Evolutionary conservation across 2,888 invertebrate genomes (phyloP).

Genomic region (Allacma fusca): DNA sequence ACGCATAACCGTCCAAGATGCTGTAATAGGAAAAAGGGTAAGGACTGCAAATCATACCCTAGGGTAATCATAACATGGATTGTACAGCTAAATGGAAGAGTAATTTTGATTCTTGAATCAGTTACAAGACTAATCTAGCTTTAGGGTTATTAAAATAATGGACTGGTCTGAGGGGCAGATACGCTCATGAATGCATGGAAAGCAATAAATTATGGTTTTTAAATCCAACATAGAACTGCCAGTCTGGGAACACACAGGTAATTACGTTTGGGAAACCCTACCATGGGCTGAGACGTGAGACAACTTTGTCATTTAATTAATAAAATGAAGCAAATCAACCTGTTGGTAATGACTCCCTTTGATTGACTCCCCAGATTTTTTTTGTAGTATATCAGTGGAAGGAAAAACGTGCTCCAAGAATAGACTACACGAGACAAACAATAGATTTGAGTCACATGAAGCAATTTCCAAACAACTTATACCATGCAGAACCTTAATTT

Average conservation of each 20-base stretch:
- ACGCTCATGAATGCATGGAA: no score
- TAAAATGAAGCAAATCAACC: constrained; percentile 42
- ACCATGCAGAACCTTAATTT: constrained; percentile 46
- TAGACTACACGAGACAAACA: constrained; percentile 24
- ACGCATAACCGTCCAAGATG: neutral
- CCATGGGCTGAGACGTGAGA: constrained; percentile 14
- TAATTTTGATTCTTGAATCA: neutral
- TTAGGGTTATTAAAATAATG: neutral
- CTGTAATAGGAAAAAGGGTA: neutral
- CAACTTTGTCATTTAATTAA: constrained; percentile 39
- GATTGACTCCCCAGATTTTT: neutral
- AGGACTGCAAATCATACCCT: constrained; percentile 18
- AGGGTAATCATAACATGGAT: neutral
- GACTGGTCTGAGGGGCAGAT: no score
- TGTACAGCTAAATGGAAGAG: neutral
- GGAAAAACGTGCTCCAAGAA: constrained; percentile 24
- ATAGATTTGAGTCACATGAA: constrained; percentile 32
- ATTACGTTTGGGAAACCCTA: no score
- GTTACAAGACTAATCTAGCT: neutral
- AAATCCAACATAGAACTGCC: no score
- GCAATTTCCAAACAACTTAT: constrained; percentile 32
- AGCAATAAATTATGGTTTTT: no score
- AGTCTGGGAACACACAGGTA: no score
- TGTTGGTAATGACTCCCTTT: constrained; percentile 26
- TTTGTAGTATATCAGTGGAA: neutral